phyloP scores from a whole-genome alignment of 2,888 invertebrate species.

The Macaria liturata region DNA sequence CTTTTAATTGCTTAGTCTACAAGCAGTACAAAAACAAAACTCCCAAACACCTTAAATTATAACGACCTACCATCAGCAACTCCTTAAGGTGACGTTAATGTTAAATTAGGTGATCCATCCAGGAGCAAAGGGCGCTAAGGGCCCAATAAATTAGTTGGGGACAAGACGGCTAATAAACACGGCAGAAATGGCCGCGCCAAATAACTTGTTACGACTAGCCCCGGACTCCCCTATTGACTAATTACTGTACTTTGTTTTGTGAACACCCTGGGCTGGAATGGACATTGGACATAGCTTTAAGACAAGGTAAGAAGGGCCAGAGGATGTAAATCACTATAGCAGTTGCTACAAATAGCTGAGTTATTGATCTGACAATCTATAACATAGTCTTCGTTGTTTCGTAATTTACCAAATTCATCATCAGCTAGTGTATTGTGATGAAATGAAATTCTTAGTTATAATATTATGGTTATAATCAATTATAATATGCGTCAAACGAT shows the following conservation, averaged over 20 bases:
- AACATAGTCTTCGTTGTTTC: no score
- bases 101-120: conserved; percentile 81
- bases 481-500: no score
- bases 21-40: conserved; percentile 31
- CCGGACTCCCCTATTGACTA: conserved; percentile 74
- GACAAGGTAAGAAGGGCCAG: no score
- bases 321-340: no score
- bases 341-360: no score
- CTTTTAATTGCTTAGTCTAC: not conserved
- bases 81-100: conserved; percentile 66
- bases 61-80: conserved; percentile 49
- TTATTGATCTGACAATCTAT: no score
- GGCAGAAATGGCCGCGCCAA: conserved; percentile 68
- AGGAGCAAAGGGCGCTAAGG: conserved; percentile 71
- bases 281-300: conserved; percentile 11
- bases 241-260: conserved; percentile 71
- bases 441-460: no score
- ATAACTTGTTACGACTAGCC: conserved; percentile 73
- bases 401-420: no score
- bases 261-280: conserved; percentile 39
- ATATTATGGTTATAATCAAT: no score
- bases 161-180: conserved; percentile 79
- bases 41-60: conserved; percentile 49
- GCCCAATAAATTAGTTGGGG: conserved; percentile 79
- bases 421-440: no score